Evolutionary conservation across 2,113 vertebrate genomes (phyloP).

Genomic region (Ailurus styani): DNA sequence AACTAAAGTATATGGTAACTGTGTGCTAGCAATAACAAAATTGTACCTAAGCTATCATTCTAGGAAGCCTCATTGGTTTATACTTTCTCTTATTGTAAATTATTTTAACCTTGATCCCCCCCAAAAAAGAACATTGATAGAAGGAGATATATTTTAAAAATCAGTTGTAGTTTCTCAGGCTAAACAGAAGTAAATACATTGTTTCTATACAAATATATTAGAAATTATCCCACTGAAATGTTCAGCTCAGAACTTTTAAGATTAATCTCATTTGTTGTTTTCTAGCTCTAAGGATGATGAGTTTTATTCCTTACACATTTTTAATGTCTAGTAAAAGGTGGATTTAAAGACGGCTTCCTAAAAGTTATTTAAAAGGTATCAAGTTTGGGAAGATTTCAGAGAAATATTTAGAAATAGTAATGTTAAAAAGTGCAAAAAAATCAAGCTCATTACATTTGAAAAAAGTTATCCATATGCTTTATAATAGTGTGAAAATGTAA

Average conservation of each 20-base stretch:
- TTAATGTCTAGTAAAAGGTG: not conserved
- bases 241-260: constrained; percentile 1
- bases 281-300: not conserved
- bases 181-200: not conserved
- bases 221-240: not conserved
- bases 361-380: constrained; percentile 23
- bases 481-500: constrained; percentile 58
- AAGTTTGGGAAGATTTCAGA: not conserved
- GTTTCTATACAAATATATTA: not conserved
- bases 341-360: not conserved
- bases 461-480: constrained; percentile 37
- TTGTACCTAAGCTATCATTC: not conserved
- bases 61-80: not conserved
- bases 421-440: not conserved
- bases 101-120: not conserved
- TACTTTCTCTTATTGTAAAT: not conserved
- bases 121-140: not conserved
- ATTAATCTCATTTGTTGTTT: not conserved
- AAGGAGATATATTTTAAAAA: not conserved
- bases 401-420: constrained; percentile 45
- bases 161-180: not conserved
- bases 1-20: constrained; percentile 73
- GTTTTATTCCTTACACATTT: not conserved
- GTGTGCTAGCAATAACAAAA: constrained; percentile 32
- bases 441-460: constrained; percentile 13